A percentile compares a stretch with the other conserved stretches of the same genome.
phyloP scores from a whole-genome alignment of 2,888 invertebrate species.

The Eupeodes latifasciatus region DNA sequence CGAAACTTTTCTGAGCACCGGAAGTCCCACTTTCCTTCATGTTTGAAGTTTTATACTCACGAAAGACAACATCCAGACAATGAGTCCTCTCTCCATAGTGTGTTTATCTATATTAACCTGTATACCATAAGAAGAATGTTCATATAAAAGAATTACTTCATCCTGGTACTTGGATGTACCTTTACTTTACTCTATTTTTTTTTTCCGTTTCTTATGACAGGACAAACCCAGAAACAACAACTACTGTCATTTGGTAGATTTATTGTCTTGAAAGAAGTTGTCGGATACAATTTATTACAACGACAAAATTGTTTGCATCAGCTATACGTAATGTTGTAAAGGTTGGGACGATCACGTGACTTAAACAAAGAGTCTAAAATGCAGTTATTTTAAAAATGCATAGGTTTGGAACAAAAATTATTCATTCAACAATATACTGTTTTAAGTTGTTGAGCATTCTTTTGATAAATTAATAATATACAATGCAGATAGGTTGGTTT shows the following conservation, averaged over 20 bases:
- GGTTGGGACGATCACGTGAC: conserved; percentile 50
- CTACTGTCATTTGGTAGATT: conserved; percentile 65
- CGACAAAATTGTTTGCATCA: conserved; percentile 28
- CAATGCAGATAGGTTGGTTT: no score
- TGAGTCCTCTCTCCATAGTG: not conserved
- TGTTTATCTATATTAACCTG: not conserved
- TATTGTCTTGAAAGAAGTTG: conserved; percentile 56
- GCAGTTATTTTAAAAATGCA: conserved; percentile 49
- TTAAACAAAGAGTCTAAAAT: not conserved
- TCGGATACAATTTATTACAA: conserved; percentile 45
- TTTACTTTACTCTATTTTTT: not conserved
- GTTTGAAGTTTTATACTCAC: conserved; percentile 18
- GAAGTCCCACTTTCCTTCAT: conserved; percentile 49
- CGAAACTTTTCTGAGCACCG: conserved; percentile 51
- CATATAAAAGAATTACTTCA: conserved; percentile 8
- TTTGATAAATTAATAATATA: no score
- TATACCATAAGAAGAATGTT: not conserved
- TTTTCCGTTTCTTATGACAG: conserved; percentile 49
- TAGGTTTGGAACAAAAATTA: not conserved
- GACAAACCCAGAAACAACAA: conserved; percentile 21
- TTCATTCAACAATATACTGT: not conserved
- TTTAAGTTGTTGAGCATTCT: not conserved
- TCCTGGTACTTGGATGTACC: conserved; percentile 27
- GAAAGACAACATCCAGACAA: conserved; percentile 30
- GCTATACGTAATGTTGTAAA: not conserved